Percentiles rank a stretch among this genome's conserved stretches.
Conservation (phyloP, 2,888 invertebrate species). For the Pachymerium ferrugineum region DNA sequence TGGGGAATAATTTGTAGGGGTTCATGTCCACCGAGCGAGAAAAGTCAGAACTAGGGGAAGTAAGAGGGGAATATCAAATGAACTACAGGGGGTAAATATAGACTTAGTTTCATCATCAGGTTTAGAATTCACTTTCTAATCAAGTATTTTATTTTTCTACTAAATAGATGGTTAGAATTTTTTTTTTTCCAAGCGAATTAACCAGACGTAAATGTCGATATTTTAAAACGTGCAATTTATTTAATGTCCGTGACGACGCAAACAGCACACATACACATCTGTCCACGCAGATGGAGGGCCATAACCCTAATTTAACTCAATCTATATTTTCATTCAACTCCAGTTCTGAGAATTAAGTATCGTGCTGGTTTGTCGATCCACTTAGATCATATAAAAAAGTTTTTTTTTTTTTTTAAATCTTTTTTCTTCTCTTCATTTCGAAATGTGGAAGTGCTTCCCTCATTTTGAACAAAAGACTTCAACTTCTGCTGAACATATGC, state of each 20-base stretch:
- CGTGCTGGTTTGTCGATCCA: too few species aligned
- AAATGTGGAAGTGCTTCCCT: too few species aligned
- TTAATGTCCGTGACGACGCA: neutral
- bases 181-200: neutral
- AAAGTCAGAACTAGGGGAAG: slow-evolving; percentile 6
- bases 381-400: too few species aligned
- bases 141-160: neutral
- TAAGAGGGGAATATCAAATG: neutral
- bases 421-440: too few species aligned
- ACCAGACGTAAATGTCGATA: too few species aligned
- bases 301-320: neutral
- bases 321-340: too few species aligned
- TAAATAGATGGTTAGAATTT: too few species aligned
- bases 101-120: slow-evolving; percentile 10
- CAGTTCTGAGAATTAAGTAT: too few species aligned
- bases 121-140: neutral
- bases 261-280: neutral
- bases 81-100: slow-evolving; percentile 11
- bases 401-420: too few species aligned
- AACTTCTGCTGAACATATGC: too few species aligned
- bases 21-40: slow-evolving; percentile 9
- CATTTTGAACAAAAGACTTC: too few species aligned
- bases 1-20: neutral
- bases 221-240: too few species aligned
- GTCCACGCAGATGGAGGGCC: neutral